A percentile compares a stretch with the other conserved stretches of the same genome.
Evolutionary conservation across 2,113 vertebrate genomes (phyloP).

Genomic region (Callithrix jacchus): DNA sequence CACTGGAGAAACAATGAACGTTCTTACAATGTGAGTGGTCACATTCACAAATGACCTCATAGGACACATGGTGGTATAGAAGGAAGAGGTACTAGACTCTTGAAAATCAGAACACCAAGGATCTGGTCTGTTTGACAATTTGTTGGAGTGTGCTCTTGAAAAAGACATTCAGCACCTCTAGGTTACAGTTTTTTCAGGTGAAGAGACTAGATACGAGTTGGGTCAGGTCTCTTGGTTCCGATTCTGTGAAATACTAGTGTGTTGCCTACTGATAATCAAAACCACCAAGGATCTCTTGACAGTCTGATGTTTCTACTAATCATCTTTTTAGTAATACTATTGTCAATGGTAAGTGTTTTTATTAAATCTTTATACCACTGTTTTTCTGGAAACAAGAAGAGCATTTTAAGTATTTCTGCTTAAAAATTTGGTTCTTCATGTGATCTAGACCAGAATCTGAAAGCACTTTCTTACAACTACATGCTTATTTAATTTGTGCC

Average conservation of each 20-base stretch:
- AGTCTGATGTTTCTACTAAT: background rate
- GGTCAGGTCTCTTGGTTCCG: background rate
- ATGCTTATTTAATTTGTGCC: background rate
- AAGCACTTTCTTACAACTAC: background rate
- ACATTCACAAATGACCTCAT: background rate
- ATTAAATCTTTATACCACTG: background rate
- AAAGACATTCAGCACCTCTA: background rate
- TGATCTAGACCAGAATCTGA: constrained; percentile 11
- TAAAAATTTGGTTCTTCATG: background rate
- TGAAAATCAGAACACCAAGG: background rate
- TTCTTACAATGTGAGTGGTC: background rate
- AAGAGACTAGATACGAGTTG: background rate
- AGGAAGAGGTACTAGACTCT: background rate
- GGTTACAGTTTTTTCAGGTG: background rate
- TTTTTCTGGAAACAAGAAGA: background rate
- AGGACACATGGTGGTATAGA: background rate
- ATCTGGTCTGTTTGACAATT: background rate
- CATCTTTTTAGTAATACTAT: background rate
- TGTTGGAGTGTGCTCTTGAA: background rate
- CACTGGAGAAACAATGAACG: background rate
- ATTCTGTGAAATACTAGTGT: background rate
- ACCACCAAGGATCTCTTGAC: background rate
- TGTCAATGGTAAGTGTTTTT: background rate
- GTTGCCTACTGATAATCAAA: background rate
- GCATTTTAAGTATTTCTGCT: background rate